A percentile compares a stretch with the other conserved stretches of the same genome.
phyloP scores from a whole-genome alignment of 1,140 invertebrate species.

The Papilio helenus region DNA sequence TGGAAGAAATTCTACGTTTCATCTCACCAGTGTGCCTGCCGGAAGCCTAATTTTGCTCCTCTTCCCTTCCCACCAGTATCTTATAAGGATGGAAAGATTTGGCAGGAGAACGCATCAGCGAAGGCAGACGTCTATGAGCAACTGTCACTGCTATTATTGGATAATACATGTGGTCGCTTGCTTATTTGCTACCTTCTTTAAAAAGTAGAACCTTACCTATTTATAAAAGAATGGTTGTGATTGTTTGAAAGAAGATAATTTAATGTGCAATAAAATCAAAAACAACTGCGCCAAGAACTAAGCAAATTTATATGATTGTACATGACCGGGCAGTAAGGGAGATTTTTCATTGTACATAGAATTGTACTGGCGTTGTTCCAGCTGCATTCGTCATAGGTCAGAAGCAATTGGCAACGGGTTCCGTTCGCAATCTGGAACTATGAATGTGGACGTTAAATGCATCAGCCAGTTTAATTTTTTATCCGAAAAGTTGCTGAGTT shows the following conservation, averaged over 20 bases:
- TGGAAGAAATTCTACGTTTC: too few species aligned
- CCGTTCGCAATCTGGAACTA: constrained; percentile 33
- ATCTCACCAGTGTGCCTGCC: too few species aligned
- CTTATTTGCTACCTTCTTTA: too few species aligned
- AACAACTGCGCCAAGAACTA: constrained; percentile 44
- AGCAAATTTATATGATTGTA: constrained; percentile 53
- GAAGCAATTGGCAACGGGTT: constrained; percentile 52
- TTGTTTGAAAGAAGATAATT: neutral
- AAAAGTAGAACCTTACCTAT: too few species aligned
- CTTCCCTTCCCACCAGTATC: too few species aligned
- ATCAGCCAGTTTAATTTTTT: constrained; percentile 28
- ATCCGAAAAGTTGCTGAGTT: neutral
- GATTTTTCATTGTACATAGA: constrained; percentile 58
- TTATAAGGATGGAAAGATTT: too few species aligned
- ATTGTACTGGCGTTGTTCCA: constrained; percentile 60
- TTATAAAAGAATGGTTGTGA: too few species aligned
- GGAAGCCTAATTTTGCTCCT: too few species aligned
- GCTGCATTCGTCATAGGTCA: constrained; percentile 52
- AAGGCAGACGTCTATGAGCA: too few species aligned
- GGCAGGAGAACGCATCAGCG: too few species aligned
- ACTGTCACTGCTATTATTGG: too few species aligned
- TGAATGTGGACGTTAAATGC: constrained; percentile 25
- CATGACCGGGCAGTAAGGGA: constrained; percentile 46
- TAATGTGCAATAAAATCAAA: constrained; percentile 38
- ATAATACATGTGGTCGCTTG: too few species aligned